phyloP scores from a whole-genome alignment of 2,888 invertebrate genomes.

The Dione vanillae region DNA sequence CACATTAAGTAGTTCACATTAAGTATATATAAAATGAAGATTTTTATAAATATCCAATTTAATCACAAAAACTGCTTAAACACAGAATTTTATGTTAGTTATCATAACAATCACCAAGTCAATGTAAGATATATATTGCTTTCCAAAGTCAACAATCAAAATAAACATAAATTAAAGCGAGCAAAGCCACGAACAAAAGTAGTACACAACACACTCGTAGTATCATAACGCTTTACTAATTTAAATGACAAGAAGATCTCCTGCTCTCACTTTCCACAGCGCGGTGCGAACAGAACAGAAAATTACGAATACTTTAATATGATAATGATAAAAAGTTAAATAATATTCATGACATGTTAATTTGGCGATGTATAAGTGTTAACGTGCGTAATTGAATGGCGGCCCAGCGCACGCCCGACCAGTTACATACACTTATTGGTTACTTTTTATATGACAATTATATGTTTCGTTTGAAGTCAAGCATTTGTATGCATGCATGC shows the following conservation, averaged over 20 bases:
- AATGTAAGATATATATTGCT: no score
- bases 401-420: slow-evolving; percentile 33
- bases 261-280: slow-evolving; percentile 16
- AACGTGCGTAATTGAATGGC: slow-evolving; percentile 72
- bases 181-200: neutral
- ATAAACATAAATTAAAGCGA: neutral
- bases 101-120: no score
- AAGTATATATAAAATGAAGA: neutral
- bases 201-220: neutral
- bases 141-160: no score
- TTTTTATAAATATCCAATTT: neutral
- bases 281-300: neutral
- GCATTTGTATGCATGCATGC: slow-evolving; percentile 19
- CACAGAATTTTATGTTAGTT: no score
- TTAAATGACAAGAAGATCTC: slow-evolving; percentile 10
- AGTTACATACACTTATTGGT: slow-evolving; percentile 40
- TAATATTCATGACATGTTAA: slow-evolving; percentile 82
- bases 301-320: slow-evolving; percentile 50
- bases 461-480: slow-evolving; percentile 37
- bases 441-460: slow-evolving; percentile 39
- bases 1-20: no score
- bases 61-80: neutral
- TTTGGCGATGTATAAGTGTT: slow-evolving; percentile 72
- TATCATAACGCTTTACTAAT: neutral
- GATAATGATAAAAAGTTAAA: slow-evolving; percentile 75